Conservation (phyloP, 2,888 invertebrate species). For the Conops quadrifasciatus region DNA sequence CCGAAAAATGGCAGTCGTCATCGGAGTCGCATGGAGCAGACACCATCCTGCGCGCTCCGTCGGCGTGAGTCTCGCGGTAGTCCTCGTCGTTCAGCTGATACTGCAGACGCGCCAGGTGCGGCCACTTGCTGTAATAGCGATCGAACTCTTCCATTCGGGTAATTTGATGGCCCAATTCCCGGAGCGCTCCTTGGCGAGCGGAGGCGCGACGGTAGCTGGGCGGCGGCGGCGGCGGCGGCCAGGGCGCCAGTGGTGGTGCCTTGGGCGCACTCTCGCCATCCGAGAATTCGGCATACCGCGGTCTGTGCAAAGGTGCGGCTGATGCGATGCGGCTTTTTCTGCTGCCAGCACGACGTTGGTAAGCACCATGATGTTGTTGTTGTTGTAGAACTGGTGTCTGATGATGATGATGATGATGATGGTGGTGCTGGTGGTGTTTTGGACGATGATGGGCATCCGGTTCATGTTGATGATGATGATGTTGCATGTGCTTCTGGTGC, state of each 20-base stretch:
- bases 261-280: not conserved
- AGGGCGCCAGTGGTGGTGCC: not conserved
- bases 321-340: not conserved
- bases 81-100: slow-evolving; percentile 59
- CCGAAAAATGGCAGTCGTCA: slow-evolving; percentile 44
- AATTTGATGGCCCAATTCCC: slow-evolving; percentile 56
- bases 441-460: slow-evolving; percentile 28
- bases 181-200: slow-evolving; percentile 38
- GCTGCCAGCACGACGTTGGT: slow-evolving; percentile 24
- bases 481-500: slow-evolving; percentile 19
- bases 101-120: slow-evolving; percentile 61
- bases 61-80: slow-evolving; percentile 50
- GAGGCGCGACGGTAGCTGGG: slow-evolving; percentile 40
- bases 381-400: not conserved
- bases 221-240: slow-evolving; percentile 3
- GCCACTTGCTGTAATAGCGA: slow-evolving; percentile 63
- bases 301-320: not conserved
- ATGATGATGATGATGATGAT: slow-evolving; percentile 32
- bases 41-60: not conserved
- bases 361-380: slow-evolving; percentile 7
- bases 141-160: slow-evolving; percentile 59
- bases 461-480: slow-evolving; percentile 19
- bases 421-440: slow-evolving; percentile 21
- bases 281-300: not conserved
- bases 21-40: slow-evolving; percentile 53